A percentile compares a stretch with the other conserved stretches of the same genome.
Evolutionary conservation across 2,113 vertebrate genomes (phyloP).

Genomic region (Rhinolophus ferrumequinum): DNA sequence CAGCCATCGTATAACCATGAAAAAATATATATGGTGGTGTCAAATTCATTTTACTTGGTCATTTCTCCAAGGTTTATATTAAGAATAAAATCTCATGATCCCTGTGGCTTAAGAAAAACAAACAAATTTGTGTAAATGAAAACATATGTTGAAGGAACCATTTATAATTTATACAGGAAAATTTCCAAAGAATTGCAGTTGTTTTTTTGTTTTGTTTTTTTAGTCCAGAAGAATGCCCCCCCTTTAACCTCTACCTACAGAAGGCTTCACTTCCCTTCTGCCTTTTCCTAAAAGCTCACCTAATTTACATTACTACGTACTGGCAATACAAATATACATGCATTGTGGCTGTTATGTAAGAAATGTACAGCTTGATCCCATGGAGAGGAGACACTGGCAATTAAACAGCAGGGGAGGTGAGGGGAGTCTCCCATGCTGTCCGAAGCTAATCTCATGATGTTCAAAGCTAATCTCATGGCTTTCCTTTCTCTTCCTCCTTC

Average conservation of each 20-base stretch:
- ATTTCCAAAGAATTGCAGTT: not conserved
- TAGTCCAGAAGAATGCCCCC: not conserved
- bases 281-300: not conserved
- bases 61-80: conserved; percentile 26
- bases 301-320: not conserved
- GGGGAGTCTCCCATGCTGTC: not conserved
- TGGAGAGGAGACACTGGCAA: not conserved
- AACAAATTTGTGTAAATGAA: conserved; percentile 1
- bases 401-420: accelerated
- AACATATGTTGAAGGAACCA: conserved; percentile 32
- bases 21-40: not conserved
- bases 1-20: not conserved
- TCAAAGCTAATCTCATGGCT: not conserved
- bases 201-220: not conserved
- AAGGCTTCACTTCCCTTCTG: not conserved
- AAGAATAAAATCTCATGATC: conserved; percentile 30
- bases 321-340: accelerated
- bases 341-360: not conserved
- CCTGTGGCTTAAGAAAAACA: not conserved
- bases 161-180: not conserved
- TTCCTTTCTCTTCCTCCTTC: not conserved
- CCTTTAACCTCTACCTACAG: accelerated
- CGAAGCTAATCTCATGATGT: not conserved
- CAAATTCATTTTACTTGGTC: conserved; percentile 49
- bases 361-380: not conserved